These are phyloP conservation scores for Todiramphus chloris DNA, from an alignment of 2,113 vertebrate species.

Conservation along the genomic window DNA sequence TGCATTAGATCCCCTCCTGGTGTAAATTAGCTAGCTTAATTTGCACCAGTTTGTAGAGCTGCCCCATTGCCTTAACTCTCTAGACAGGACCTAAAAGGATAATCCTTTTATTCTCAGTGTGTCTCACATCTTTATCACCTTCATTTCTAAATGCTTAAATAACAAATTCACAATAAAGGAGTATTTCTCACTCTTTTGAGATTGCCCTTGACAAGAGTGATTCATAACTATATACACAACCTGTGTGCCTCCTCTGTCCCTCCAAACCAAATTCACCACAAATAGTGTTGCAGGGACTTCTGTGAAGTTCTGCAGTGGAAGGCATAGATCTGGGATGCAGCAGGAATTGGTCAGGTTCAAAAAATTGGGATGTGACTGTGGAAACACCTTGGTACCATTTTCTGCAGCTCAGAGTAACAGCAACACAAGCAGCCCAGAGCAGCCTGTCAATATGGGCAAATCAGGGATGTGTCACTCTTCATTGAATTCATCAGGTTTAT, in stretches of 20 bases:
- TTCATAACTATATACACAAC: neutral
- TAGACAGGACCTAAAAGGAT: neutral
- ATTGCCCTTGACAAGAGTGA: neutral
- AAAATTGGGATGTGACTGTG: rapidly evolving
- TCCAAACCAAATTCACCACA: neutral
- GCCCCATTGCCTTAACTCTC: neutral
- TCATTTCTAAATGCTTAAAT: neutral
- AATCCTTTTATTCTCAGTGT: neutral
- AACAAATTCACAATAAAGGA: neutral
- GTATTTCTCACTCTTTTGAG: neutral
- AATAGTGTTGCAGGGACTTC: neutral
- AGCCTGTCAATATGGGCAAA: neutral
- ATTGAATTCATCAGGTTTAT: neutral
- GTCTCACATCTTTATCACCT: neutral
- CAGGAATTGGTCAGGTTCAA: neutral
- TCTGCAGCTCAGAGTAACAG: neutral
- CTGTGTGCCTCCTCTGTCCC: neutral
- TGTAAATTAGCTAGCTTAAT: neutral
- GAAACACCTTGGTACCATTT: neutral
- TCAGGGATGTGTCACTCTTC: neutral
- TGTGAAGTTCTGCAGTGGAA: neutral
- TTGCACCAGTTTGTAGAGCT: neutral
- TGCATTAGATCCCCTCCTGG: neutral
- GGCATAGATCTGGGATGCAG: neutral
- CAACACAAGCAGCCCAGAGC: neutral